These are phyloP conservation scores for Argyresthia albistria DNA, from an alignment of 2,888 invertebrate genomes.

Conservation along the genomic window DNA sequence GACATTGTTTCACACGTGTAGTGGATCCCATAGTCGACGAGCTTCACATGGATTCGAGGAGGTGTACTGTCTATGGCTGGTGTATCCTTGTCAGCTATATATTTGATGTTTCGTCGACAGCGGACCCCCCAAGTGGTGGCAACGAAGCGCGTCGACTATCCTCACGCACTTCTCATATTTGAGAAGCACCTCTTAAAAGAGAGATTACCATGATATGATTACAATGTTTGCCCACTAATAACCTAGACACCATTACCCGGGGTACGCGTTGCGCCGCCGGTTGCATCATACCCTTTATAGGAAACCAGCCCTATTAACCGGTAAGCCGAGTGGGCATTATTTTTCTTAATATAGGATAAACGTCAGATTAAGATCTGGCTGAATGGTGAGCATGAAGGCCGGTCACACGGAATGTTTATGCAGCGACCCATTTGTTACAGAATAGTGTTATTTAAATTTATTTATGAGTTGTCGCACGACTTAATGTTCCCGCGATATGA, in stretches of 20 bases:
- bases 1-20: not conserved
- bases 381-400: conserved; percentile 26
- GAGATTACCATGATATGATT: conserved; percentile 37
- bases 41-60: conserved; percentile 30
- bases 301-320: conserved; percentile 21
- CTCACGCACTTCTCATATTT: conserved; percentile 33
- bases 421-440: conserved; percentile 4
- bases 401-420: not conserved
- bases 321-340: conserved; percentile 23
- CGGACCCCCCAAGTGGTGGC: conserved; percentile 53
- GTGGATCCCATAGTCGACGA: conserved; percentile 11
- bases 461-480: conserved; percentile 1
- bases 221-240: conserved; percentile 3
- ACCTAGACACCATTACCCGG: not conserved
- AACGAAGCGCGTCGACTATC: conserved; percentile 22
- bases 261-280: not conserved
- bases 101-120: conserved; percentile 27
- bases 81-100: conserved; percentile 41
- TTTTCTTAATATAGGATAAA: conserved; percentile 33
- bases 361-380: conserved; percentile 30
- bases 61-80: conserved; percentile 28
- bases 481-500: conserved; percentile 1
- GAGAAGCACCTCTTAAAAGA: conserved; percentile 31
- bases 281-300: conserved; percentile 16
- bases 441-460: conserved; percentile 5